Percentiles rank a stretch among this genome's conserved stretches.
phyloP scores from a whole-genome alignment of 1,140 invertebrate species.

The Drosophila hydei region DNA sequence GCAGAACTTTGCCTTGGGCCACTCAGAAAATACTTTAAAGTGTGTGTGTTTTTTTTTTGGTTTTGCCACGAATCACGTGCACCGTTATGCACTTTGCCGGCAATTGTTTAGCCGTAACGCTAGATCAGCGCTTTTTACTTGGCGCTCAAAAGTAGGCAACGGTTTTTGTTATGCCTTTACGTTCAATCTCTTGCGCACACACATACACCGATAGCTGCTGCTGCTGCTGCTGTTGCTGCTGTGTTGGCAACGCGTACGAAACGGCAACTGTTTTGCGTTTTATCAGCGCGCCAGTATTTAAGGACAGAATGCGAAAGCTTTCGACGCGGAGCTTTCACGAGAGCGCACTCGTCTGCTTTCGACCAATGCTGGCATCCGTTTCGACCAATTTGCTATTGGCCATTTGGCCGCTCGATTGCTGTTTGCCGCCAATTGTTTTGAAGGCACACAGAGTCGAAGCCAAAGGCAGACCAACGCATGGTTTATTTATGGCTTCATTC shows the following conservation, averaged over 20 bases:
- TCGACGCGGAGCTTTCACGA: conserved; percentile 27
- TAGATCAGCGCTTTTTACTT: conserved; percentile 20
- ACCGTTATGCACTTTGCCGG: conserved; percentile 55
- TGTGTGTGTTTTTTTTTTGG: neutral
- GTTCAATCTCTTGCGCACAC: conserved; percentile 6
- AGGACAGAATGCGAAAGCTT: conserved; percentile 57
- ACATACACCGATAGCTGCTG: conserved; percentile 15
- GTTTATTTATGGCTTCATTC: conserved; percentile 20
- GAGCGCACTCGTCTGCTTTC: conserved; percentile 28
- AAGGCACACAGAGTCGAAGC: conserved; percentile 60
- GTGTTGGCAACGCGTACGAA: conserved; percentile 64
- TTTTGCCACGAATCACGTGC: conserved; percentile 7
- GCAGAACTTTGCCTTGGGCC: neutral
- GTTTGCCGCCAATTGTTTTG: conserved; percentile 69
- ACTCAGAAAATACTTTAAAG: conserved; percentile 17
- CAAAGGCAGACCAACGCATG: conserved; percentile 49
- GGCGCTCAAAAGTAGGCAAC: conserved; percentile 43
- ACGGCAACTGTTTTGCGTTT: conserved; percentile 70
- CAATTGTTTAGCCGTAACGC: conserved; percentile 18
- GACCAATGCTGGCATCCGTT: conserved; percentile 44
- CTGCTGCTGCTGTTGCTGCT: conserved; percentile 34
- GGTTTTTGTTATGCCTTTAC: conserved; percentile 37
- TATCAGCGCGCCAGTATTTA: conserved; percentile 67
- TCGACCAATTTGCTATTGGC: conserved; percentile 54
- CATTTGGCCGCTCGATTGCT: conserved; percentile 48